Evolutionary conservation across 2,113 vertebrate genomes (phyloP).

Genomic region (Forbesichthys papilliferus): DNA sequence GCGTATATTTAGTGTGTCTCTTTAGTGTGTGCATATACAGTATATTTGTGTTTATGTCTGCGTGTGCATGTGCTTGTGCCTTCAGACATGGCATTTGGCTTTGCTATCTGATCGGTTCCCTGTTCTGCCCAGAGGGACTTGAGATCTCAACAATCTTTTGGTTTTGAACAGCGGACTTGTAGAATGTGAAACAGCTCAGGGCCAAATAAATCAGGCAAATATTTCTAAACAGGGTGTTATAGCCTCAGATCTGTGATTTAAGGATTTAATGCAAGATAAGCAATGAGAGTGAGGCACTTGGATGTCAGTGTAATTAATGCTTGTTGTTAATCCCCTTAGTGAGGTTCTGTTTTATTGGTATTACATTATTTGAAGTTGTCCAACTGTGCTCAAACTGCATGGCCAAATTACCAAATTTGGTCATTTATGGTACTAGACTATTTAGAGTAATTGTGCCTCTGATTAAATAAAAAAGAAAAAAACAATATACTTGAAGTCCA

Average conservation of each 20-base stretch:
- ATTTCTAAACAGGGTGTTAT: too few species aligned
- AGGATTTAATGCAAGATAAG: not conserved
- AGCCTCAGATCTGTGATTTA: slow-evolving; percentile 59
- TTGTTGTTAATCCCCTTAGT: not conserved
- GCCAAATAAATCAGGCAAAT: slow-evolving; percentile 49
- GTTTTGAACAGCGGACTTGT: slow-evolving; percentile 53
- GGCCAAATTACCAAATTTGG: not conserved
- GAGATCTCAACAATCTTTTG: slow-evolving; percentile 45
- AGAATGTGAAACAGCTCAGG: slow-evolving; percentile 71
- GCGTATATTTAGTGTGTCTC: not conserved
- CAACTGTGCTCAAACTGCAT: not conserved
- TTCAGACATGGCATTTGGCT: slow-evolving; percentile 18
- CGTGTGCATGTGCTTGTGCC: not conserved
- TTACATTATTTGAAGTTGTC: not conserved
- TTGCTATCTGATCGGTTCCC: slow-evolving; percentile 58
- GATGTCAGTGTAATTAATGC: too few species aligned
- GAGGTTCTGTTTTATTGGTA: not conserved
- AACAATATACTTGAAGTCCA: not conserved
- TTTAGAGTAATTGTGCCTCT: not conserved
- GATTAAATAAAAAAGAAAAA: not conserved
- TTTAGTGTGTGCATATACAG: not conserved
- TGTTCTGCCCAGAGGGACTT: slow-evolving; percentile 28
- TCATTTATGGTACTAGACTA: not conserved
- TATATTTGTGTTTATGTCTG: not conserved
- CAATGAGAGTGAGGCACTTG: not conserved